Percentiles rank a stretch among this genome's conserved stretches.
These are phyloP conservation scores for Helicoverpa assulta DNA, from an alignment of 2,888 invertebrate species.

Conservation along the genomic window DNA sequence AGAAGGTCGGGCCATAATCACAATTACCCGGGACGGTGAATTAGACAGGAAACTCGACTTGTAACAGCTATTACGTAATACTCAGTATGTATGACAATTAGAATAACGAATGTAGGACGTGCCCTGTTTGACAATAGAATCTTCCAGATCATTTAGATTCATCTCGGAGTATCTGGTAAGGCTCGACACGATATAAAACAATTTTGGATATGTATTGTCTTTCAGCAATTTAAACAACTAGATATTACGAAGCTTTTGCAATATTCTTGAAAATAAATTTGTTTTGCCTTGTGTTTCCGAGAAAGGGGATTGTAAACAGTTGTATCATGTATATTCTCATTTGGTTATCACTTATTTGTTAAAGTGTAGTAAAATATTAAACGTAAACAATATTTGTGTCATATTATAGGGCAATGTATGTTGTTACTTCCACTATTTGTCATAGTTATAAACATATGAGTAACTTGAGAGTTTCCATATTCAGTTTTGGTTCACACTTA, in stretches of 20 bases:
- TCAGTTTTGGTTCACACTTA: not conserved
- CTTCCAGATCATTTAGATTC: slow-evolving; percentile 7
- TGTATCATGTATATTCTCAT: slow-evolving; percentile 68
- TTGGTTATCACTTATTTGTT: slow-evolving; percentile 69
- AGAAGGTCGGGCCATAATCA: slow-evolving; percentile 74
- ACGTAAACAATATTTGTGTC: slow-evolving; percentile 39
- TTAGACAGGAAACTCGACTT: slow-evolving; percentile 76
- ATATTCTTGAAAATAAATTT: not conserved
- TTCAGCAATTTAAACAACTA: not conserved
- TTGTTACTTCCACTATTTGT: slow-evolving; percentile 27
- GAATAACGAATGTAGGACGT: slow-evolving; percentile 39
- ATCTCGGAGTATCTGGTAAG: not conserved
- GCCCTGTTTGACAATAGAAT: slow-evolving; percentile 9
- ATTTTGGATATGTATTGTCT: not conserved
- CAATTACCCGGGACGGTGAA: slow-evolving; percentile 82
- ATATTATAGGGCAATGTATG: slow-evolving; percentile 43
- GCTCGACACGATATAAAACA: not conserved
- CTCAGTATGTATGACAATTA: slow-evolving; percentile 38
- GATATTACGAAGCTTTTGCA: not conserved
- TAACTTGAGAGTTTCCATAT: slow-evolving; percentile 16
- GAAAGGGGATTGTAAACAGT: slow-evolving; percentile 63
- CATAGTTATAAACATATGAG: slow-evolving; percentile 3
- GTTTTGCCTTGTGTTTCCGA: slow-evolving; percentile 43
- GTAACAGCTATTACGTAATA: slow-evolving; percentile 57
- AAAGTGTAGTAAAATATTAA: slow-evolving; percentile 56